These are phyloP conservation scores for Ditylenchus dipsaci DNA, from an alignment of 1,140 invertebrate species.

Conservation along the genomic window DNA sequence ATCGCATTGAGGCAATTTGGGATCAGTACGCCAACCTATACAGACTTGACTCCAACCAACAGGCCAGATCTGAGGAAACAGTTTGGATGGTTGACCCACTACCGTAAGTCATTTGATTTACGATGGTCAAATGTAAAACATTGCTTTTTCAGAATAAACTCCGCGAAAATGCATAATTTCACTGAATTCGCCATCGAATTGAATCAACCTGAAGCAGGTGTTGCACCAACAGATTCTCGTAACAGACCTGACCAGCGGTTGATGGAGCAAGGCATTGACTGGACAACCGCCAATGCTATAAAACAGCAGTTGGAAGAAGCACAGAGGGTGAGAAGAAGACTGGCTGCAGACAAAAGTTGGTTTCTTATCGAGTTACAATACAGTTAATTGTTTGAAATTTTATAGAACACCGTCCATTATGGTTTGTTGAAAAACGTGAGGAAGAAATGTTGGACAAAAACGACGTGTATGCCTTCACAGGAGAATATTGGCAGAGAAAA, in stretches of 20 bases:
- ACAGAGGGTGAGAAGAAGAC: constrained; percentile 64
- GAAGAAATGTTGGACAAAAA: constrained; percentile 72
- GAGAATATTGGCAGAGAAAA: constrained; percentile 86
- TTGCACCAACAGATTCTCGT: constrained; percentile 92
- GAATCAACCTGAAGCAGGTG: constrained; percentile 43
- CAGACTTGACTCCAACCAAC: background rate
- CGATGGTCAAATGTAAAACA: background rate
- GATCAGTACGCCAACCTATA: background rate
- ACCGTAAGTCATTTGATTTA: background rate
- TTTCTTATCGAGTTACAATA: background rate
- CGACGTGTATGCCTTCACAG: constrained; percentile 74
- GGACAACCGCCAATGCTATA: constrained; percentile 89
- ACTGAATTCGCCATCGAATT: background rate
- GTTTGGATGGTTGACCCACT: background rate
- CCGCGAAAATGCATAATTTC: background rate
- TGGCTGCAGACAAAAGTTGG: constrained; percentile 39
- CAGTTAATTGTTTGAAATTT: constrained; percentile 10
- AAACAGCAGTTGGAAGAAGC: constrained; percentile 88
- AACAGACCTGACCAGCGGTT: constrained; percentile 86
- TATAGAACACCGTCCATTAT: constrained; percentile 69
- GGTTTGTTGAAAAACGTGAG: constrained; percentile 88
- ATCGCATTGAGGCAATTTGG: background rate
- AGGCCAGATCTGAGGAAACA: background rate
- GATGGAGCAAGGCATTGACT: constrained; percentile 93
- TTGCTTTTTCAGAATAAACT: background rate